Conservation (phyloP, 2,113 vertebrate genomes). For the Procavia capensis region DNA sequence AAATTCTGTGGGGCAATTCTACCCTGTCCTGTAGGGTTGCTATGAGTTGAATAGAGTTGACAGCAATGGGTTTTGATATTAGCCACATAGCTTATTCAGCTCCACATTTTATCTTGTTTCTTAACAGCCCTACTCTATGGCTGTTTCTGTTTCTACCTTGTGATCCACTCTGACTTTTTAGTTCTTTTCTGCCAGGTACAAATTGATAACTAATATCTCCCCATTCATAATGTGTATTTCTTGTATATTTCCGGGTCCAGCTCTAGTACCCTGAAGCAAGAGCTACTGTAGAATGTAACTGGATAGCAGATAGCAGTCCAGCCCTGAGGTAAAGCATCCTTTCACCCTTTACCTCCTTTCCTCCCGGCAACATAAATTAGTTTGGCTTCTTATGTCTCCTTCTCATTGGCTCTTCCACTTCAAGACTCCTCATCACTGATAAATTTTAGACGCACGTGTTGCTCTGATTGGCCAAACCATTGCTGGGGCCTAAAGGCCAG, state of each 20-base stretch:
- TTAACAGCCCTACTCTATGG: neutral
- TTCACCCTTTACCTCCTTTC: conserved; percentile 31
- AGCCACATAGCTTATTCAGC: neutral
- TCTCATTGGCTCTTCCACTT: conserved; percentile 64
- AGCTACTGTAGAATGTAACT: neutral
- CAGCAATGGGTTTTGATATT: too few relatives aligned
- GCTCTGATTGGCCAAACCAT: conserved; percentile 58
- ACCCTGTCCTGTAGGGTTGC: too few relatives aligned
- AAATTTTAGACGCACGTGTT: conserved; percentile 17
- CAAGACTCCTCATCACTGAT: conserved; percentile 54
- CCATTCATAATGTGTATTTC: neutral
- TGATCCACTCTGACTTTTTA: conserved; percentile 50
- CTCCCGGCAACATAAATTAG: conserved; percentile 49
- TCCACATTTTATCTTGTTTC: neutral
- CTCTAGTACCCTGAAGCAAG: neutral
- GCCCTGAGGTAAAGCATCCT: neutral
- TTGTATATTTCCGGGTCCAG: neutral
- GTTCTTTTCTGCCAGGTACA: conserved; percentile 36
- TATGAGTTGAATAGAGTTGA: too few relatives aligned
- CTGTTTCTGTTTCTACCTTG: neutral
- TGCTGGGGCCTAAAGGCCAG: conserved; percentile 43
- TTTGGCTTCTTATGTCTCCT: conserved; percentile 54
- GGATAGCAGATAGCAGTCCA: conserved; percentile 19
- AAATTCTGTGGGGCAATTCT: too few relatives aligned
- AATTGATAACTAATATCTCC: conserved; percentile 36